Evolutionary conservation across 2,888 invertebrate species (phyloP).

Genomic region (Cheilosia vernalis): DNA sequence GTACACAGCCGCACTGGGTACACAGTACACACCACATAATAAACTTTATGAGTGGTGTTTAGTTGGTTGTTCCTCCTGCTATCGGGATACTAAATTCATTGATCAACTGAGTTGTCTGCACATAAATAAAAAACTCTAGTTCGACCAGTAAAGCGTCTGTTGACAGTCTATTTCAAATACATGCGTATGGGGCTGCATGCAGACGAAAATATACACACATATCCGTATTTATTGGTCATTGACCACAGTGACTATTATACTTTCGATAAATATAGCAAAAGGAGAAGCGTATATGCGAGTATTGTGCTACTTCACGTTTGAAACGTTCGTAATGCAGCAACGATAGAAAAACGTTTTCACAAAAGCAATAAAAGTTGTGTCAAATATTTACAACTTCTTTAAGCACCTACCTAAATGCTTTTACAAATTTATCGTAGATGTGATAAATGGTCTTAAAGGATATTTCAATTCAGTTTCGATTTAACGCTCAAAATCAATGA

Average conservation of each 20-base stretch:
- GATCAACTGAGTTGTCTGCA: constrained; percentile 41
- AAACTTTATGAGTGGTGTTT: constrained; percentile 29
- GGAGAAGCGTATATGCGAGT: not conserved
- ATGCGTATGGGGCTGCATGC: not conserved
- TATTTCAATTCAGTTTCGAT: too few relatives aligned
- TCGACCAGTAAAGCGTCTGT: constrained; percentile 30
- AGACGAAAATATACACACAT: constrained; percentile 1
- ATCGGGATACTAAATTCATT: constrained; percentile 67
- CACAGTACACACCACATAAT: constrained; percentile 17
- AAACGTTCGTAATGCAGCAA: not conserved
- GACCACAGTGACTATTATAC: constrained; percentile 4
- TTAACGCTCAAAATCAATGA: too few relatives aligned
- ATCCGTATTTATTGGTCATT: constrained; percentile 21
- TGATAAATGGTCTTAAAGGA: too few relatives aligned
- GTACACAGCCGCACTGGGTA: constrained; percentile 13
- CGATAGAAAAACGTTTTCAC: not conserved
- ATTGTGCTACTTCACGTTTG: not conserved
- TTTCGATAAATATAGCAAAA: not conserved
- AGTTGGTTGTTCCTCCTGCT: constrained; percentile 36
- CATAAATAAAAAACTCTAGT: constrained; percentile 19
- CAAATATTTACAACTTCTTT: not conserved
- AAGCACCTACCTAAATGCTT: too few relatives aligned
- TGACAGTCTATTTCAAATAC: constrained; percentile 24
- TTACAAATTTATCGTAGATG: too few relatives aligned
- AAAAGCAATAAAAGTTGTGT: not conserved